Conservation (phyloP, 2,113 vertebrate species). For the Pantherophis guttatus region DNA sequence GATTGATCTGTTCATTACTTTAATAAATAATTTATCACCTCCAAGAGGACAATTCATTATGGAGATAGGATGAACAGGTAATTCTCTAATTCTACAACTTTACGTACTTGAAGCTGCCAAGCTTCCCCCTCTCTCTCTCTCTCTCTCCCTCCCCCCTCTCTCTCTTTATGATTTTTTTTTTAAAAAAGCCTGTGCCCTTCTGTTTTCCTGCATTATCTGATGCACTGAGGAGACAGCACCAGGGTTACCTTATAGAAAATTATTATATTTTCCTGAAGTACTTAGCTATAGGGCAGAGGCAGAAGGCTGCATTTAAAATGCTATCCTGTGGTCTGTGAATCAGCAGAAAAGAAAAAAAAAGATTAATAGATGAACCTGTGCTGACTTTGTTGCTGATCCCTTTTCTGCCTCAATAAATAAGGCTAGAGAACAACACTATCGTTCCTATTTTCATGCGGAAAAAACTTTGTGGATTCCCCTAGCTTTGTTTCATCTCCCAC, state of each 20-base stretch:
- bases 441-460: neutral
- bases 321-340: neutral
- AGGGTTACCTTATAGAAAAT: constrained; percentile 1
- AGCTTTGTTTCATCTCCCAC: neutral
- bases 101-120: constrained; percentile 41
- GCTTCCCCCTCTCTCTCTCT: neutral
- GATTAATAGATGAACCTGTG: neutral
- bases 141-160: neutral
- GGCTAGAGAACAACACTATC: neutral
- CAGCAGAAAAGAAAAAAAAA: neutral
- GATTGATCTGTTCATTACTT: constrained; percentile 76
- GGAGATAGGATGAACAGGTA: constrained; percentile 52
- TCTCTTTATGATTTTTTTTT: constrained; percentile 6
- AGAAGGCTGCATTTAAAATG: neutral
- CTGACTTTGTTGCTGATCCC: neutral
- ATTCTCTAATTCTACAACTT: constrained; percentile 2
- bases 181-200: constrained; percentile 22
- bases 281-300: neutral
- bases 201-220: neutral
- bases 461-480: neutral
- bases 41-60: constrained; percentile 67
- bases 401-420: neutral
- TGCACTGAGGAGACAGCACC: constrained; percentile 24
- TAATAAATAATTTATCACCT: constrained; percentile 74
- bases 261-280: neutral